Conservation (phyloP, 2,888 invertebrate genomes). For the Orthosia gothica region DNA sequence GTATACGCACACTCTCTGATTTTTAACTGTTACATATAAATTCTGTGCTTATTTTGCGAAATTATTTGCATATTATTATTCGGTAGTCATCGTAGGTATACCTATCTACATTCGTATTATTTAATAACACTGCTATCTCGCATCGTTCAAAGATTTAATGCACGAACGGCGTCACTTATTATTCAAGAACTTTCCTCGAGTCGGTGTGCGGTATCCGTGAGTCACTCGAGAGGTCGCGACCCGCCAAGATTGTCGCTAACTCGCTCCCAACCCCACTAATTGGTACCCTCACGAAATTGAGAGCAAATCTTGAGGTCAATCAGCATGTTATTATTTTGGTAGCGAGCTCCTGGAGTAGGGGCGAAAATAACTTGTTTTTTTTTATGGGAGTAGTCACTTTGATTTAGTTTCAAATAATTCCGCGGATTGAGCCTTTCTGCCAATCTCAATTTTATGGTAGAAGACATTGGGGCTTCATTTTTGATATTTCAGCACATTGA, state of each 20-base stretch:
- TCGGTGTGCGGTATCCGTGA: slow-evolving; percentile 42
- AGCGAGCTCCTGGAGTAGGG: slow-evolving; percentile 1
- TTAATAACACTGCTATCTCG: slow-evolving; percentile 43
- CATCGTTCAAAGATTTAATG: slow-evolving; percentile 23
- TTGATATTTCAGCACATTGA: background rate
- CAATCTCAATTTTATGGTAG: background rate
- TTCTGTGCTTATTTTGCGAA: background rate
- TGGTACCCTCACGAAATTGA: slow-evolving; percentile 55
- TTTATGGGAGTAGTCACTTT: no score
- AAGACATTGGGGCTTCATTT: background rate
- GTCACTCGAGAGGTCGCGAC: slow-evolving; percentile 59
- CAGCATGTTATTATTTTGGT: slow-evolving; percentile 30
- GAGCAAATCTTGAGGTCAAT: slow-evolving; percentile 58
- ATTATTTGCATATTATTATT: background rate
- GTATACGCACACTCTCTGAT: no score
- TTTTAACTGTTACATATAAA: no score
- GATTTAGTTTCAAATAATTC: no score
- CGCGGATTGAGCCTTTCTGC: no score
- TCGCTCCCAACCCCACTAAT: slow-evolving; percentile 52
- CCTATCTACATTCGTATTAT: background rate
- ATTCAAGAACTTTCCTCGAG: slow-evolving; percentile 45
- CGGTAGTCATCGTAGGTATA: background rate
- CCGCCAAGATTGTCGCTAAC: slow-evolving; percentile 57
- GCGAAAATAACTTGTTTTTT: background rate
- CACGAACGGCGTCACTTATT: slow-evolving; percentile 27